phyloP scores from a whole-genome alignment of 2,113 vertebrate genomes.

The Ceuthmochares aereus region DNA sequence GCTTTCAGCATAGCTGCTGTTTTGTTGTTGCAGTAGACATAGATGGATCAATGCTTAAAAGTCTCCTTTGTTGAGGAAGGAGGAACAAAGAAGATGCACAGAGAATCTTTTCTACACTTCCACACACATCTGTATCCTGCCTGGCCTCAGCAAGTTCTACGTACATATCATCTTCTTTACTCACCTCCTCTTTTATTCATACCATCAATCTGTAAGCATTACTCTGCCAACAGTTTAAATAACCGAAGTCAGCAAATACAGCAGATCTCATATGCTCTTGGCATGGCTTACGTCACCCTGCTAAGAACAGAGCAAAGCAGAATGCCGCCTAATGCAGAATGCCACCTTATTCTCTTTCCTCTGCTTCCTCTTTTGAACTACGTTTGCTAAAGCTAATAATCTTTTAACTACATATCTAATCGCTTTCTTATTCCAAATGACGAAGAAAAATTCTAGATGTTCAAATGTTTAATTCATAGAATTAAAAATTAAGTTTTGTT shows the following conservation, averaged over 20 bases:
- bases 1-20: not conserved
- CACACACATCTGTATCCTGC: not conserved
- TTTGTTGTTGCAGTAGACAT: not conserved
- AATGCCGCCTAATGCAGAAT: not conserved
- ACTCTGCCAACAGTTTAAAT: conserved; percentile 5
- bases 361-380: not conserved
- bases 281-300: not conserved
- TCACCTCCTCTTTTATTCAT: conserved; percentile 2
- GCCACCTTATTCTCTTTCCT: not conserved
- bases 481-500: not conserved
- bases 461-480: not conserved
- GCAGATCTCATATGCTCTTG: not conserved
- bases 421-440: not conserved
- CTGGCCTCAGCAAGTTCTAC: not conserved
- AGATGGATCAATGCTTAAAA: not conserved
- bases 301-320: not conserved
- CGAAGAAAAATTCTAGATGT: not conserved
- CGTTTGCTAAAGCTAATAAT: not conserved
- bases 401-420: not conserved
- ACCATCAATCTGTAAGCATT: not conserved
- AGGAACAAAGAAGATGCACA: not conserved
- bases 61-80: not conserved
- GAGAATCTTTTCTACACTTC: not conserved
- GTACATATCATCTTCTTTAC: not conserved
- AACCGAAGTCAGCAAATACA: not conserved